A percentile compares a stretch with the other conserved stretches of the same genome.
Conservation (phyloP, 1,140 invertebrate species). For the Hycleus phaleratus region DNA sequence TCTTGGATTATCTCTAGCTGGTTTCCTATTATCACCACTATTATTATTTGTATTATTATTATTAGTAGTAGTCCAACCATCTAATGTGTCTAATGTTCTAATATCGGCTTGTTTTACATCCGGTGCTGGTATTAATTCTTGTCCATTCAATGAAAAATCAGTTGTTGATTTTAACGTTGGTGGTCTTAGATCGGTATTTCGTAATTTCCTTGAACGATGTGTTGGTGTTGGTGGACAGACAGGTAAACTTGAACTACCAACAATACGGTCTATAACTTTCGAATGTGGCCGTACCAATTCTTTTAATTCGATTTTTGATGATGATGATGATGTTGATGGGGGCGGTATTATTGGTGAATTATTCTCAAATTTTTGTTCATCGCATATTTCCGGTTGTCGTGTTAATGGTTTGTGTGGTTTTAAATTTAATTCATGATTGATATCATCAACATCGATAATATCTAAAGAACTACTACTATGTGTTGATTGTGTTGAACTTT, state of each 20-base stretch:
- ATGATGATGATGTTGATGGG: constrained; percentile 20
- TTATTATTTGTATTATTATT: not conserved
- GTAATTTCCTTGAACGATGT: constrained; percentile 62
- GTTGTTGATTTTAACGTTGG: constrained; percentile 40
- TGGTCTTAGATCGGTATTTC: constrained; percentile 43
- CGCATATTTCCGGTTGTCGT: constrained; percentile 38
- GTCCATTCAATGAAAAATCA: constrained; percentile 32
- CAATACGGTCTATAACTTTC: constrained; percentile 49
- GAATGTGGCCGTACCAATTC: constrained; percentile 44
- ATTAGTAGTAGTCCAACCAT: constrained; percentile 10
- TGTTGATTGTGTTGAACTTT: constrained; percentile 31
- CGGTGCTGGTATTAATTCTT: constrained; percentile 37
- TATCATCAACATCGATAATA: constrained; percentile 17
- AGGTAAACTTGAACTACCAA: constrained; percentile 36
- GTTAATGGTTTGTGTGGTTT: constrained; percentile 53
- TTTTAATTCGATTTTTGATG: constrained; percentile 12
- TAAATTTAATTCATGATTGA: constrained; percentile 26
- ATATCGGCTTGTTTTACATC: constrained; percentile 39
- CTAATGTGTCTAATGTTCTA: constrained; percentile 28
- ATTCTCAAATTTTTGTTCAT: constrained; percentile 5
- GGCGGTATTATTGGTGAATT: constrained; percentile 17
- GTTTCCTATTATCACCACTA: not conserved
- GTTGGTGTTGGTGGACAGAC: constrained; percentile 74
- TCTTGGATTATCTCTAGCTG: constrained; percentile 22
- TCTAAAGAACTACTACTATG: constrained; percentile 29